Conservation (phyloP, 2,888 invertebrate species). For the Boloria selene region DNA sequence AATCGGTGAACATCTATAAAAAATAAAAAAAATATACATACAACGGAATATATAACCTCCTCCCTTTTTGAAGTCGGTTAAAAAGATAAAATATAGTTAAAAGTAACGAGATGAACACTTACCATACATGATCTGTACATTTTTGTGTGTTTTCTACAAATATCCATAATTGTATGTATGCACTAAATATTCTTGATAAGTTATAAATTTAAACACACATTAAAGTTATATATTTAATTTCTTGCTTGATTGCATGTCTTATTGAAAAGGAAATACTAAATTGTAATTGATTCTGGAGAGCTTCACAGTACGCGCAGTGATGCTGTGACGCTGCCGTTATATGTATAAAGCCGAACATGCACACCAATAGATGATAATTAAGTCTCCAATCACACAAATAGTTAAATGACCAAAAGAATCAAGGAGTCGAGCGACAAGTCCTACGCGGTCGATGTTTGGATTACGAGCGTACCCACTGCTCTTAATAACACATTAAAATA, state of each 20-base stretch:
- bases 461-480: constrained; percentile 14
- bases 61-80: no score
- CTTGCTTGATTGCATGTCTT: constrained; percentile 47
- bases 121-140: constrained; percentile 36
- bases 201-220: no score
- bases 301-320: constrained; percentile 50
- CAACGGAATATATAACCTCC: no score
- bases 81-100: no score
- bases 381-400: constrained; percentile 45
- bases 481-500: constrained; percentile 20
- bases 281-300: constrained; percentile 47
- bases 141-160: neutral
- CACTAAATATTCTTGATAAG: neutral
- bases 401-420: constrained; percentile 26
- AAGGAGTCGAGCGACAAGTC: constrained; percentile 24
- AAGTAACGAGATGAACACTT: constrained; percentile 24
- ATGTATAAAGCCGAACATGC: constrained; percentile 50
- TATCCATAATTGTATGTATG: constrained; percentile 1
- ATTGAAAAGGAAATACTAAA: constrained; percentile 37
- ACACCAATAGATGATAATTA: constrained; percentile 58
- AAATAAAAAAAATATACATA: no score
- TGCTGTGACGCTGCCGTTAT: constrained; percentile 48
- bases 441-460: constrained; percentile 24
- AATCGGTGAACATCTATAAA: no score
- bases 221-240: constrained; percentile 20